Evolutionary conservation across 2,888 invertebrate genomes (phyloP).

Genomic region (Agrochola macilenta): DNA sequence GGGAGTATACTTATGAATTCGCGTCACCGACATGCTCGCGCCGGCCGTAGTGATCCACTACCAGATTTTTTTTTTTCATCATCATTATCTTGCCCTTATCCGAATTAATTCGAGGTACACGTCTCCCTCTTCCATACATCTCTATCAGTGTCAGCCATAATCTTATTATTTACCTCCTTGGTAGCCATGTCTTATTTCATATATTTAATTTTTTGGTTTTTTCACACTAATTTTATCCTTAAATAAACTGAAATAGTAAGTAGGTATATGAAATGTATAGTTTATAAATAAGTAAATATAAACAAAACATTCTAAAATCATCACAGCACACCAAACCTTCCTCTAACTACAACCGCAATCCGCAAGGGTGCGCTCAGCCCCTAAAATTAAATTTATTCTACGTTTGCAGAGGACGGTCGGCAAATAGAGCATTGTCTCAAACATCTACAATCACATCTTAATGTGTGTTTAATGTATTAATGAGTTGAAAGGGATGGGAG

Average conservation of each 20-base stretch:
- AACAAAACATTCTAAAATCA: constrained; percentile 30
- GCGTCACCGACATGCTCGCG: no score
- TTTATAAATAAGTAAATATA: constrained; percentile 14
- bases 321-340: constrained; percentile 37
- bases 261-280: neutral
- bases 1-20: no score
- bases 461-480: constrained; percentile 86
- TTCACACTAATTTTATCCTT: neutral
- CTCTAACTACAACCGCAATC: constrained; percentile 51
- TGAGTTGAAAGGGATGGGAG: constrained; percentile 72
- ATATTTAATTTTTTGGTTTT: neutral
- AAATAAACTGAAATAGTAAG: neutral
- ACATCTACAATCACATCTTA: constrained; percentile 75
- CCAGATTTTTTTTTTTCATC: no score
- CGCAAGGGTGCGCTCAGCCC: constrained; percentile 43
- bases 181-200: neutral
- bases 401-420: constrained; percentile 80
- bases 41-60: no score
- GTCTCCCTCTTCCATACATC: neutral
- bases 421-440: constrained; percentile 75
- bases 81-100: accelerated
- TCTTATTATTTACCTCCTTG: neutral
- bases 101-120: neutral
- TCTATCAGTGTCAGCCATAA: neutral
- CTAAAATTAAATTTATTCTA: constrained; percentile 65